Evolutionary conservation across 2,888 invertebrate genomes (phyloP).

Genomic region (Chloromyia formosa): DNA sequence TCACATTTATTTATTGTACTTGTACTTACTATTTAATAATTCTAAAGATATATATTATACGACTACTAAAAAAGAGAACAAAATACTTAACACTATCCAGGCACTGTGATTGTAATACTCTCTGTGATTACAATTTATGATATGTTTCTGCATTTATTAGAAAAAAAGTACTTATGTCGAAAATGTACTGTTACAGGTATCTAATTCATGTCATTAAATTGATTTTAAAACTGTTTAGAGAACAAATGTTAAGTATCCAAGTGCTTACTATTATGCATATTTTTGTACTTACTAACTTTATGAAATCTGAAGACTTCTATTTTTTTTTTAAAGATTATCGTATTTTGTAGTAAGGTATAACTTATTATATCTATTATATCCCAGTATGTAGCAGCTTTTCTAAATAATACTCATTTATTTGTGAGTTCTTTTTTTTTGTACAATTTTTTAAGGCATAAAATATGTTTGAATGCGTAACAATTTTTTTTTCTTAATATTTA

Average conservation of each 20-base stretch:
- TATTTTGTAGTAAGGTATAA: conserved; percentile 15
- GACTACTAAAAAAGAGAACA: not conserved
- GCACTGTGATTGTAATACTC: not conserved
- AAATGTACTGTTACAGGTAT: not conserved
- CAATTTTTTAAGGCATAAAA: not conserved
- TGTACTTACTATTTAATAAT: not conserved
- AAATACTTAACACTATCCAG: not conserved
- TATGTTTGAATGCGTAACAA: too few species aligned
- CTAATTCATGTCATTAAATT: conserved; percentile 4
- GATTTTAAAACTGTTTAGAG: not conserved
- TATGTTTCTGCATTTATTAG: not conserved
- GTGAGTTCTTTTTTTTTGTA: conserved; percentile 25
- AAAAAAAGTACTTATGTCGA: not conserved
- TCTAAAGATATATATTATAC: not conserved
- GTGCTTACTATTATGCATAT: too few species aligned
- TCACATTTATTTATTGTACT: not conserved
- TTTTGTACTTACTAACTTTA: too few species aligned
- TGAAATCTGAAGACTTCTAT: too few species aligned
- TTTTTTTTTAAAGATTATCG: not conserved
- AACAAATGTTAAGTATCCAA: too few species aligned
- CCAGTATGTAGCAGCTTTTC: conserved; percentile 46
- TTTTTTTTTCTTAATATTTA: too few species aligned
- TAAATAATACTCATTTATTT: conserved; percentile 17
- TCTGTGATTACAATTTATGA: conserved; percentile 9
- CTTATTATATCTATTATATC: conserved; percentile 49